Percentiles rank a stretch among this genome's conserved stretches.
phyloP scores from a whole-genome alignment of 2,797 vertebrate species.

The Mormyrus proboscirostris region DNA sequence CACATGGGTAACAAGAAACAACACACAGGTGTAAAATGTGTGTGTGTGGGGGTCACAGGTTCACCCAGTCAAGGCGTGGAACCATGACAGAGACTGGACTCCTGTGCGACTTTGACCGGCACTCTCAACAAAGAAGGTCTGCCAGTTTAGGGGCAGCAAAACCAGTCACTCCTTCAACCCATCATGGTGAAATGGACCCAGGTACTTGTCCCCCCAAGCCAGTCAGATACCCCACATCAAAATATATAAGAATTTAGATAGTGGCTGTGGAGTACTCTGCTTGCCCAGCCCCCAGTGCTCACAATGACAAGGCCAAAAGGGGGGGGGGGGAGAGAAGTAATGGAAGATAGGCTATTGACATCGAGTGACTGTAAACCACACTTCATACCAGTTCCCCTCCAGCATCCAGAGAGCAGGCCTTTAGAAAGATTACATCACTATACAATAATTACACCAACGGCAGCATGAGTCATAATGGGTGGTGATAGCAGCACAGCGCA shows the following conservation, averaged over 20 bases:
- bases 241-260: not conserved
- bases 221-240: not conserved
- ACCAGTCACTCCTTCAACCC: not conserved
- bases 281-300: not conserved
- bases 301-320: not conserved
- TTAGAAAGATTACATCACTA: conserved; percentile 6
- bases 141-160: not conserved
- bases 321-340: not conserved
- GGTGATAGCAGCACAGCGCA: not conserved
- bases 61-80: not conserved
- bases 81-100: not conserved
- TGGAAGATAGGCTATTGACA: not conserved
- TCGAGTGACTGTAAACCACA: not conserved
- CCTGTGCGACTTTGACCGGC: not conserved
- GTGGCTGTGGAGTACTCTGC: not conserved
- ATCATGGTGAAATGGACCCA: not conserved
- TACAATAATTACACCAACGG: conserved; percentile 1
- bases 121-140: not conserved
- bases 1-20: not conserved
- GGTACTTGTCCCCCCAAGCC: not conserved
- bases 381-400: not conserved
- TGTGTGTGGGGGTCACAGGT: not conserved
- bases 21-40: not conserved
- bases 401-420: not conserved
- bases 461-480: conserved; percentile 3